Evolutionary conservation across 2,113 vertebrate species (phyloP), one percentile per base, ranked within the genome.

Genomic region (Leucosticte australis): DNA sequence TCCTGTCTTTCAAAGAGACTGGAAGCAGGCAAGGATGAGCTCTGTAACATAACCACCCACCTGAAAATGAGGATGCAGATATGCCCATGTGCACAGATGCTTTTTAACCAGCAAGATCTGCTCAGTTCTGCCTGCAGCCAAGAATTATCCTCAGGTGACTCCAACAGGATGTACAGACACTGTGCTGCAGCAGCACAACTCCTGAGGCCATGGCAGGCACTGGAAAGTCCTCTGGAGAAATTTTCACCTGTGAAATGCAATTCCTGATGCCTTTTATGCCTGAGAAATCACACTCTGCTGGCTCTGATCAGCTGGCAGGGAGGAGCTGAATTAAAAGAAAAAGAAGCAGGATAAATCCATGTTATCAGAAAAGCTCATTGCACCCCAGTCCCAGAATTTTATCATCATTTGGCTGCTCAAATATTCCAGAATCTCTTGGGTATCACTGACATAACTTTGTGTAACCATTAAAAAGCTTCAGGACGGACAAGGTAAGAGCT

Each of bases 261-360:
- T 78, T 89, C 69, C 62, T 46, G 39, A 24, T 77, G 46, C 21
- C 33, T 24, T 60, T 74, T 55, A 8, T 46, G 65, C 33, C 70
- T 49, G 19, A 80, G 31, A 73, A 21, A 69, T 46, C 31, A 5
- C 4, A n/a, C 67, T 47, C 55, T 67, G 60, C 56, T 87, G 86
- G 44, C 42, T 83, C 74, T 49, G 26, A 87, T 75, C 46, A 79
- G 77, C 87, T 85, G 73, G 84, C 63, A 83, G 55, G 65, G 69
- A 86, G 85, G 31, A 87, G 62, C 35, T 79, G 52, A 89, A 87
- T 78, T 63, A 64, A 94, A 89, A 92, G 37, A 57, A 87, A 84
- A 93, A 52, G 67, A 65, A 12, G n/a, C 37, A 91, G 69, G 46
- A 81, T 60, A 89, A 95, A 95, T 33, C 67, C 15, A 41, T 31